phyloP scores from a whole-genome alignment of 2,113 vertebrate species.

The Rhabdornis inornatus region DNA sequence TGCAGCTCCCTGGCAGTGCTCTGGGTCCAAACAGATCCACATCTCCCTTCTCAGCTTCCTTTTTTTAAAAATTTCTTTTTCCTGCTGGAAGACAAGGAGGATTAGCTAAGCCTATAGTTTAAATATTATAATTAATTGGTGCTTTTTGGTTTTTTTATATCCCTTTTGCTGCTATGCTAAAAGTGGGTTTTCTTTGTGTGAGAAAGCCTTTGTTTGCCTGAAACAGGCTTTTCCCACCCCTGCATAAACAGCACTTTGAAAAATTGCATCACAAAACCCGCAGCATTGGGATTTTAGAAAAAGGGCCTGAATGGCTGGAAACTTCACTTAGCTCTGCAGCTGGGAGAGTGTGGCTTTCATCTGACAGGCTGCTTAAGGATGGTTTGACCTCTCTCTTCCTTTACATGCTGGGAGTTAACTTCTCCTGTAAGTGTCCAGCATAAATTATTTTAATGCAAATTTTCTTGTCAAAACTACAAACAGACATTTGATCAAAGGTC shows the following conservation, averaged over 20 bases:
- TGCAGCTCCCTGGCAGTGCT: background rate
- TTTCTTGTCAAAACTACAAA: constrained; percentile 90
- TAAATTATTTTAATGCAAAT: constrained; percentile 87
- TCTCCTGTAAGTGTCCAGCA: constrained; percentile 69
- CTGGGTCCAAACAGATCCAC: background rate
- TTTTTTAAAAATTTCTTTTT: background rate
- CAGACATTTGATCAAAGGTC: constrained; percentile 89
- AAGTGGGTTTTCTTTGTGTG: background rate
- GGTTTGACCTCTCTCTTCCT: constrained; percentile 83
- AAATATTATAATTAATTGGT: background rate
- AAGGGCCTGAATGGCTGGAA: background rate
- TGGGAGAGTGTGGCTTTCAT: constrained; percentile 59
- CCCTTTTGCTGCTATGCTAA: background rate
- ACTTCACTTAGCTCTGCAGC: background rate
- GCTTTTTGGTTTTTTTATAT: background rate
- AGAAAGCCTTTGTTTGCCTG: constrained; percentile 20
- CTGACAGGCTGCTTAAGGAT: constrained; percentile 71
- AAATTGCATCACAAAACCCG: background rate
- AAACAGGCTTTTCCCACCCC: background rate
- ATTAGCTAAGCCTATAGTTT: background rate
- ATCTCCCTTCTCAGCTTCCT: background rate
- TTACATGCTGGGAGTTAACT: constrained; percentile 79
- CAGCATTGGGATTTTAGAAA: background rate
- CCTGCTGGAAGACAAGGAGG: background rate
- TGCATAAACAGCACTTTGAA: constrained; percentile 18